A percentile compares a stretch with the other conserved stretches of the same genome.
phyloP scores from a whole-genome alignment of 2,797 vertebrate species.

The Oreortyx pictus region DNA sequence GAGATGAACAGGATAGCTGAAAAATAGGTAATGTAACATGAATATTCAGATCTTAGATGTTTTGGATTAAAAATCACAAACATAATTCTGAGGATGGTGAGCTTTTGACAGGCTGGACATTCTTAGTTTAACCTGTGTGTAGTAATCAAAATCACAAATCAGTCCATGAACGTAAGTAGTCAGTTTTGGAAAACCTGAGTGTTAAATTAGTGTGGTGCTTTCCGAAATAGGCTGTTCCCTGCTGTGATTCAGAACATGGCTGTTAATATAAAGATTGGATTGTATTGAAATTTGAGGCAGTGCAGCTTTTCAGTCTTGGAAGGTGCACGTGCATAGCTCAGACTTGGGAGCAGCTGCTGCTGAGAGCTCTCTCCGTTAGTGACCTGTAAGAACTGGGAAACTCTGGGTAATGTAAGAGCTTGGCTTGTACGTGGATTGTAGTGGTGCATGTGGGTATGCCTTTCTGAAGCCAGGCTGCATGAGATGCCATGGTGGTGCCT shows the following conservation, averaged over 20 bases:
- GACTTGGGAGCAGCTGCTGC: background rate
- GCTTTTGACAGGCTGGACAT: background rate
- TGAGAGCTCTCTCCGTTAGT: background rate
- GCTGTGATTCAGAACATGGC: background rate
- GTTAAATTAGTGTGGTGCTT: background rate
- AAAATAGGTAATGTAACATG: background rate
- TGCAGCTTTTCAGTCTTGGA: background rate
- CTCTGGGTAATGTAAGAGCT: background rate
- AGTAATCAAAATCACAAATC: background rate
- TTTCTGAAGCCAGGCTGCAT: background rate
- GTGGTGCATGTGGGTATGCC: background rate
- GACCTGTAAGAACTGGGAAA: background rate
- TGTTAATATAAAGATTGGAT: background rate
- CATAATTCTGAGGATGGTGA: background rate
- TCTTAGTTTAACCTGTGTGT: background rate
- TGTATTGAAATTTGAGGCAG: background rate
- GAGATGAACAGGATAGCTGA: background rate
- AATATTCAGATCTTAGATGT: background rate
- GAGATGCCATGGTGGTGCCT: rapidly evolving
- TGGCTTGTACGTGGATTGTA: background rate
- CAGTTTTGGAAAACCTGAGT: background rate
- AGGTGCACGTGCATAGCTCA: background rate
- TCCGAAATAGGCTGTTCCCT: background rate
- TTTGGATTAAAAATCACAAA: slow-evolving; percentile 4
- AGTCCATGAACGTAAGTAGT: background rate